A percentile compares a stretch with the other conserved stretches of the same genome.
phyloP scores from a whole-genome alignment of 2,797 vertebrate species.

The Eulemur rubriventer region DNA sequence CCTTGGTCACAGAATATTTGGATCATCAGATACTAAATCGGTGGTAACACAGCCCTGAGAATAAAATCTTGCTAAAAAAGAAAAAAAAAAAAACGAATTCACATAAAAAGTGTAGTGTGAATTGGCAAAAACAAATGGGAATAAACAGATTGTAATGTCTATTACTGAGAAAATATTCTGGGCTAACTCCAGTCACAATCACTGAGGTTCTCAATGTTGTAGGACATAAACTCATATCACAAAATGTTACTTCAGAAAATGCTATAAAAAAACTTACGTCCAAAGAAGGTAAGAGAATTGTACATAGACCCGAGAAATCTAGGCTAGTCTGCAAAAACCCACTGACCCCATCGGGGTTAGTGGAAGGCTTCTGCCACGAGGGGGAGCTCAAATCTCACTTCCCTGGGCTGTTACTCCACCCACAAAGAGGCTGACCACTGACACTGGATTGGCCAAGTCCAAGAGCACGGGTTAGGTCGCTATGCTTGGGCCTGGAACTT shows the following conservation, averaged over 20 bases:
- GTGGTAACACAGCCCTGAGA: constrained; percentile 26
- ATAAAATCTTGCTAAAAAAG: not conserved
- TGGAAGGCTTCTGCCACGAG: constrained; percentile 52
- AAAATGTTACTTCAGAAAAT: constrained; percentile 31
- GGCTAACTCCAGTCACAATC: not conserved
- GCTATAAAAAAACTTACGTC: not conserved
- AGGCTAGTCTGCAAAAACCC: not conserved
- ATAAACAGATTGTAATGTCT: constrained; percentile 1
- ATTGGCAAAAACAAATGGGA: constrained; percentile 28
- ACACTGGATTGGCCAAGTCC: not conserved
- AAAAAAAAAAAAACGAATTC: not conserved
- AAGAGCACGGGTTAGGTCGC: not conserved
- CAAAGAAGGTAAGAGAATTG: not conserved
- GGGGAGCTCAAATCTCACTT: constrained; percentile 68
- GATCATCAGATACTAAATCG: constrained; percentile 31
- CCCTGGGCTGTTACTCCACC: not conserved
- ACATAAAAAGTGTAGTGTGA: not conserved
- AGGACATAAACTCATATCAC: not conserved
- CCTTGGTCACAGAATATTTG: not conserved
- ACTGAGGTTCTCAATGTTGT: not conserved
- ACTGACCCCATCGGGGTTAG: not conserved
- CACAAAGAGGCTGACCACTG: not conserved
- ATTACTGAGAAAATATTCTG: constrained; percentile 49
- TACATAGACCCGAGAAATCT: not conserved
- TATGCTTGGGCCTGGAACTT: not conserved